Base-by-base conservation (phyloP, 2,888 invertebrate genomes). In the Drosophila birchii region DNA sequence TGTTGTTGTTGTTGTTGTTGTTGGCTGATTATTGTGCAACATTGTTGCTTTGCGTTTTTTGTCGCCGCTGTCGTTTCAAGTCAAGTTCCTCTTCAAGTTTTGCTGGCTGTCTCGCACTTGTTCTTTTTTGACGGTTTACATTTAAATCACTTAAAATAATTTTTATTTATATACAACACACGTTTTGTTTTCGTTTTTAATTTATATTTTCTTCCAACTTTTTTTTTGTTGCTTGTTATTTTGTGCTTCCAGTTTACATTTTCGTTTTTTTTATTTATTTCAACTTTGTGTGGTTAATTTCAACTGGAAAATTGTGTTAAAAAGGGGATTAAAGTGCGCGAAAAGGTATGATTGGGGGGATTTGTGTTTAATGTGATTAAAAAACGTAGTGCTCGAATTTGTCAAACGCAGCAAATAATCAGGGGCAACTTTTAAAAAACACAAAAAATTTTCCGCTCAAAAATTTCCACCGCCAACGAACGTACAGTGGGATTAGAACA, bases 1-100 rank as follows among this genome's bases (percentile, higher is more conserved):
- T 76, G 63, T 18, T 74, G 75, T 44, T 77, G 78, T 59, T 80
- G 78, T 70, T 78, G 78, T 59, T 80, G 78, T 71, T 75, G 78
- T 80, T 78, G 78, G 59, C 75, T 75, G 75, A 60, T 72, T 84
- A 70, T 81, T 84, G 67, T 80, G 79, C 80, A 86, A 78, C 82
- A 78, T 89, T 82, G 71, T 81, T 80, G 78, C 78, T 77, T 68
- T 54, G 60, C 78, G 63, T 71, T 75, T 53, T 56, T 43, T 38
- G 57, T 38, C 68, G 57, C 39, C 58, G 58, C 39, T 66, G 39
- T 59, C 58, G 54, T 59, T 55, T 57, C 56, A 36, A 49, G 47
- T 55, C 66, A 26, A 26, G 26, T 57, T 55, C 43, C 39, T 18
- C 44, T 63, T 45, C 34, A 54, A 67, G 34, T 66, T 67, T 36